Base-by-base conservation (phyloP, 1,140 invertebrate species). In the Harlomillsia oculata region DNA sequence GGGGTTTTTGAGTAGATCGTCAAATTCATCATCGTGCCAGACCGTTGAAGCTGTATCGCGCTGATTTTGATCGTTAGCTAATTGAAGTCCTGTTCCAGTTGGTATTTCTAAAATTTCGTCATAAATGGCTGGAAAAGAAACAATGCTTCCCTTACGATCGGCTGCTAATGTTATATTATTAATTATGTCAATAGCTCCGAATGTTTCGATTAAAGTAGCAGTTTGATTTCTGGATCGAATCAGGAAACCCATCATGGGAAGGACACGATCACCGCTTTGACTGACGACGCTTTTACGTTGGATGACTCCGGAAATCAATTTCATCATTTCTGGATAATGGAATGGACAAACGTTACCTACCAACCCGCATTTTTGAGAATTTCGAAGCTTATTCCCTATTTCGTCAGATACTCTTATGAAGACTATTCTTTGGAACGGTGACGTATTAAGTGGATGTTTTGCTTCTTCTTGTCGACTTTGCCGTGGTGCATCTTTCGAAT, bases 11-110 rank as follows among this genome's bases (percentile, higher is more conserved):
- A 57, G 39, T 2, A 51, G 46, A 29, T 57, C 39, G 13, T 57
- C 55, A 18, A 57, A 57, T 44, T 57, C 55, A 36, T 57, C 55
- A 51, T 57, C 55, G 21, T 57, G 46, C 46, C 48, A 57, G 3
- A 57, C 48, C n/a, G n/a, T n/a, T 16, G 14, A 41, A 16, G 55
- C 11, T 16, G 46, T 57, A 9, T 25, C 55, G 13, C 44, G 46
- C 18, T 56, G 44, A 32, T 56, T 48, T 13, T 43, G 49, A 11
- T 45, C 45, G 18, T 56, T 45, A 8, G 49, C 20, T 29, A 56
- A 37, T 18, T 36, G n/a, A 3, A 56, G 36, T 44, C 40, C 55
- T 8, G 13, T 40, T 13, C 55, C 55, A 6, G 40, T 32, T 14
- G 13, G 26, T 14, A 46, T 29, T 8, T 30, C 45, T 5, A 57